phyloP scores from a whole-genome alignment of 2,113 vertebrate species.

The Oreocharis arfaki region DNA sequence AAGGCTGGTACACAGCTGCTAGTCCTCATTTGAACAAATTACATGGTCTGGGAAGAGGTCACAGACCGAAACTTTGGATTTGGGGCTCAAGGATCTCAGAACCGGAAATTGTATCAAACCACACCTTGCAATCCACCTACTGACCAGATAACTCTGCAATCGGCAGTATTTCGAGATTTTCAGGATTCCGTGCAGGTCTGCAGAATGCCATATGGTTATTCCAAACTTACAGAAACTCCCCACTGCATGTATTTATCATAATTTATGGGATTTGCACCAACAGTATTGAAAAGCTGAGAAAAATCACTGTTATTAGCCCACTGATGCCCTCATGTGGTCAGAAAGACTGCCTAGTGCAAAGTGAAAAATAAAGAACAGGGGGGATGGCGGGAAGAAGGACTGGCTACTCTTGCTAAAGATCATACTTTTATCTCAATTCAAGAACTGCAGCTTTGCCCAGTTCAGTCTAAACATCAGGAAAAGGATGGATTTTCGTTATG shows the following conservation, averaged over 20 bases:
- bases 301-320: conserved; percentile 15
- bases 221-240: neutral
- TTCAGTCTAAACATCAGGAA: neutral
- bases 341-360: neutral
- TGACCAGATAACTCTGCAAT: neutral
- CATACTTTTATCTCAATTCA: neutral
- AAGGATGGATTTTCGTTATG: neutral
- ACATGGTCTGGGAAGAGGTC: neutral
- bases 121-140: neutral
- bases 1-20: neutral
- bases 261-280: neutral
- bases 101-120: neutral
- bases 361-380: neutral
- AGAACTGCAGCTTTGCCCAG: neutral
- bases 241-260: neutral
- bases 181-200: neutral
- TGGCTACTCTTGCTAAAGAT: neutral
- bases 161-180: neutral
- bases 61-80: neutral
- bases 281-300: neutral
- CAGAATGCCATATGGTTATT: neutral
- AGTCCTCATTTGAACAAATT: neutral
- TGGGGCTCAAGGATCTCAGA: neutral
- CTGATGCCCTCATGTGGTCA: conserved; percentile 64
- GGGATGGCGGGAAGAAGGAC: neutral